Evolutionary conservation across 2,888 invertebrate species (phyloP).

Genomic region (Scrobipalpa atriplicella): DNA sequence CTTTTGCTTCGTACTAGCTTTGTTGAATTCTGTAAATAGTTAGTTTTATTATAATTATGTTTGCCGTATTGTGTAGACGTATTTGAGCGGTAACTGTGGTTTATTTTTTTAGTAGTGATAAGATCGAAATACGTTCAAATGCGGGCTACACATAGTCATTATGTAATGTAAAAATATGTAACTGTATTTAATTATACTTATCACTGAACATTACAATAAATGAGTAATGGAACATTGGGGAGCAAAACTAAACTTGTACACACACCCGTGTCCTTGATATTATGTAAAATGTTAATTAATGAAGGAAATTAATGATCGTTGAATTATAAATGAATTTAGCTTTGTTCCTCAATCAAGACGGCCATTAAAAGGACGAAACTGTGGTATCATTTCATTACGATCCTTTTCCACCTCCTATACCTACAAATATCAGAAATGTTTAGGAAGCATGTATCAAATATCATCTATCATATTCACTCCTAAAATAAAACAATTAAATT

Average conservation of each 20-base stretch:
- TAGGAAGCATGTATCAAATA: no score
- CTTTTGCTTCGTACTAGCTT: constrained; percentile 46
- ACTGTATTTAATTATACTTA: constrained; percentile 50
- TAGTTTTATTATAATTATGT: constrained; percentile 33
- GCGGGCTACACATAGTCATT: constrained; percentile 54
- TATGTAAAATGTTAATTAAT: constrained; percentile 52
- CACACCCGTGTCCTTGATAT: constrained; percentile 45
- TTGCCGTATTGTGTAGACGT: constrained; percentile 46
- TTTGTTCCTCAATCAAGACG: constrained; percentile 71
- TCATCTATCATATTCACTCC: no score
- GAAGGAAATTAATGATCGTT: constrained; percentile 48
- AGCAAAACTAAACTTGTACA: constrained; percentile 68
- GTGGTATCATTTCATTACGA: constrained; percentile 30
- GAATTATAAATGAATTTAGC: constrained; percentile 59
- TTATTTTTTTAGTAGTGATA: constrained; percentile 45
- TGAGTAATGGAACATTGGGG: constrained; percentile 62
- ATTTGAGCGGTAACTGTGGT: constrained; percentile 47
- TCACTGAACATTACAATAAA: constrained; percentile 63
- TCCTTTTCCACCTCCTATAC: not conserved
- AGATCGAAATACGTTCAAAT: constrained; percentile 51
- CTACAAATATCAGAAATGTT: no score
- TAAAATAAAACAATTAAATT: no score
- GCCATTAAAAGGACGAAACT: constrained; percentile 48
- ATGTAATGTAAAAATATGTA: constrained; percentile 54
- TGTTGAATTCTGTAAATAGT: constrained; percentile 46